phyloP scores from a whole-genome alignment of 2,113 vertebrate species.

The Leiothrix lutea region DNA sequence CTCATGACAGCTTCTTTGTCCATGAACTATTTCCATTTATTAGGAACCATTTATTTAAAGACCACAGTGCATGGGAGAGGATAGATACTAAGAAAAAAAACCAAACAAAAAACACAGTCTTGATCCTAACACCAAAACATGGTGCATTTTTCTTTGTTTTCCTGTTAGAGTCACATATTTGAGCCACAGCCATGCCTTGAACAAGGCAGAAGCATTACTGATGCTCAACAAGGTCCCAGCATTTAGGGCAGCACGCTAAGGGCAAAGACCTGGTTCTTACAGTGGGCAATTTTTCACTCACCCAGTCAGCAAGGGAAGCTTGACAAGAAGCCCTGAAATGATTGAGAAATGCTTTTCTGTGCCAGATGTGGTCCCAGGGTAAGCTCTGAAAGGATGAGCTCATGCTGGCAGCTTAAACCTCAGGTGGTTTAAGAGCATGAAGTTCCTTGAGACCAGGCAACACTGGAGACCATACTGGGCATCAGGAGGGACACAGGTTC shows the following conservation, averaged over 20 bases:
- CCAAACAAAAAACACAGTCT: background rate
- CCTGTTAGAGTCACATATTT: background rate
- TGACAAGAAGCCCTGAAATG: background rate
- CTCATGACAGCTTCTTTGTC: background rate
- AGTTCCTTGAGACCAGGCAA: background rate
- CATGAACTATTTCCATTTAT: background rate
- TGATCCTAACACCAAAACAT: background rate
- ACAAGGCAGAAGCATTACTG: background rate
- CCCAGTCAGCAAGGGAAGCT: fast-evolving
- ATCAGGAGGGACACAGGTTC: background rate
- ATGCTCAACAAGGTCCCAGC: background rate
- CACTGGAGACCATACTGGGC: background rate
- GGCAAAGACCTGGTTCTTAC: background rate
- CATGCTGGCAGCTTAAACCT: background rate
- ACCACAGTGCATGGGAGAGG: background rate
- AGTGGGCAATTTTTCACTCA: background rate
- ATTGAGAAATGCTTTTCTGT: background rate
- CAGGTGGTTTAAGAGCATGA: background rate
- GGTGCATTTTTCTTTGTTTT: background rate
- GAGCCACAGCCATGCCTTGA: background rate
- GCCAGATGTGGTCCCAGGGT: background rate
- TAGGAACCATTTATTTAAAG: background rate
- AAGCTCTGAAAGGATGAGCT: background rate
- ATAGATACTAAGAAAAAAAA: background rate
- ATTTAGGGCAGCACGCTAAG: background rate